These are phyloP conservation scores for Andricus quercusramuli DNA, from an alignment of 2,888 invertebrate genomes.

Conservation along the genomic window DNA sequence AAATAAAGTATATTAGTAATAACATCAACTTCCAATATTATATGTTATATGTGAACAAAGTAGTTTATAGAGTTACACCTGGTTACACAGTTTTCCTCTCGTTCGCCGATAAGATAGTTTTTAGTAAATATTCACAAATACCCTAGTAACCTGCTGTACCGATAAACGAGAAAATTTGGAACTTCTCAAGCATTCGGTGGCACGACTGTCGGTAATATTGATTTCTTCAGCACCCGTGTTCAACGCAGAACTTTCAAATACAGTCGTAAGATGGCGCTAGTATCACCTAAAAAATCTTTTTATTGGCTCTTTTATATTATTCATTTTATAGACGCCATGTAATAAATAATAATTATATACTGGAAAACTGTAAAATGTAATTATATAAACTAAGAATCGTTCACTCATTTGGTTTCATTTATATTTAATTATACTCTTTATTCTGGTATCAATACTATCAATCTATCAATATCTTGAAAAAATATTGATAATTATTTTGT, in stretches of 20 bases:
- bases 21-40: background rate
- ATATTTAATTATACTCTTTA: too few species aligned
- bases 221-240: background rate
- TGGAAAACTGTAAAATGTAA: background rate
- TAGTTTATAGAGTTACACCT: background rate
- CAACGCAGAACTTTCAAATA: background rate
- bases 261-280: background rate
- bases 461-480: background rate
- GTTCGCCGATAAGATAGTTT: background rate
- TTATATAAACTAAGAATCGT: background rate
- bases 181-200: background rate
- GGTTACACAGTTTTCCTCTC: background rate
- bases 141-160: constrained; percentile 4
- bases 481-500: too few species aligned
- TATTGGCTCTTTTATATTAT: background rate
- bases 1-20: background rate
- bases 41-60: background rate
- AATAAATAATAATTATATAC: background rate
- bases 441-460: background rate
- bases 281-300: background rate
- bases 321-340: background rate
- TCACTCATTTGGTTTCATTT: too few species aligned
- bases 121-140: background rate
- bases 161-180: background rate
- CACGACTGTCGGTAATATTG: background rate